Evolutionary conservation across 2,797 vertebrate genomes (phyloP).

Genomic region (Mormyrus hasselquistii): DNA sequence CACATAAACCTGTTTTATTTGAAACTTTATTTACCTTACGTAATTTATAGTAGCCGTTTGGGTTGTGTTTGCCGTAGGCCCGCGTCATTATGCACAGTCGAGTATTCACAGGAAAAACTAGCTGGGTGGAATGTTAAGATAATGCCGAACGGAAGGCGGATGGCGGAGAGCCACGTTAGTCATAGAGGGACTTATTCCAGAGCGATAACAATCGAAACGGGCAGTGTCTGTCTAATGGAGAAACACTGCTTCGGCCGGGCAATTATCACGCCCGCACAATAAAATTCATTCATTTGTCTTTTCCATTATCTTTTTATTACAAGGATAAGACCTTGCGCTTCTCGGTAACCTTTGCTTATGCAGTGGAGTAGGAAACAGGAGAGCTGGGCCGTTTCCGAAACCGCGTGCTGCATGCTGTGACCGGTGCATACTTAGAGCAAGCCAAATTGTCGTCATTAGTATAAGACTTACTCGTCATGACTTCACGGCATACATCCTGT

Average conservation of each 20-base stretch:
- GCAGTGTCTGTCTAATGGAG: background rate
- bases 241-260: background rate
- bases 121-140: background rate
- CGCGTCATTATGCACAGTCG: background rate
- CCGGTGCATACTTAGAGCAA: background rate
- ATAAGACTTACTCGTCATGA: background rate
- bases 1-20: background rate
- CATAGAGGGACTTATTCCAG: background rate
- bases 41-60: background rate
- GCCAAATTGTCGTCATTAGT: background rate
- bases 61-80: background rate
- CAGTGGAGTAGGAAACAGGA: background rate
- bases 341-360: background rate
- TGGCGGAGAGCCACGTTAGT: background rate
- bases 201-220: background rate
- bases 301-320: background rate
- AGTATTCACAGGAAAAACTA: background rate
- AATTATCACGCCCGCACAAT: background rate
- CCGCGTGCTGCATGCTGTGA: background rate
- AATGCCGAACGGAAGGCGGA: background rate
- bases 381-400: background rate
- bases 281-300: background rate
- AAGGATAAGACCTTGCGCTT: background rate
- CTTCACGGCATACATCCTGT: background rate
- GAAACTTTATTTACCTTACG: background rate